Percentiles rank a stretch among this genome's conserved stretches.
These are phyloP conservation scores for Lepidocolaptes lacrymiger DNA, from an alignment of 2,797 vertebrate species.

Conservation along the genomic window DNA sequence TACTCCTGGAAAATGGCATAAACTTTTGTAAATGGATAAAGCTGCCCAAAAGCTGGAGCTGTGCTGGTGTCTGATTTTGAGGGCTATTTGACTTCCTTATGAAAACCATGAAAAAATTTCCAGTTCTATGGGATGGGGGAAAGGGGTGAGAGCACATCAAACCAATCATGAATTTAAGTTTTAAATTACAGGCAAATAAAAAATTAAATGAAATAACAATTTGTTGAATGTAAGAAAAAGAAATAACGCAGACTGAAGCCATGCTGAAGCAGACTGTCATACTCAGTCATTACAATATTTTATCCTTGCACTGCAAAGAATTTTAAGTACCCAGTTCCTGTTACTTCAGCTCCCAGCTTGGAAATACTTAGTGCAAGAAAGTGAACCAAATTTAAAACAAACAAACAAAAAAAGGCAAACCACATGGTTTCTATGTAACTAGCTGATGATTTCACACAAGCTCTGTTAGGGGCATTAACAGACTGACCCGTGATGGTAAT, in stretches of 20 bases:
- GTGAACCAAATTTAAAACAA: not conserved
- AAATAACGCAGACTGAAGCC: not conserved
- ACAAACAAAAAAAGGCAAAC: not conserved
- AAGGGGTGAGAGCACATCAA: not conserved
- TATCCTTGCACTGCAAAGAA: not conserved
- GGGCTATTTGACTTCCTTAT: not conserved
- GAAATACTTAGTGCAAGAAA: not conserved
- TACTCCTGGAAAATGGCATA: not conserved
- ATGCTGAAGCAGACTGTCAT: not conserved
- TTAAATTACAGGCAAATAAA: not conserved
- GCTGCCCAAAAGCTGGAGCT: not conserved
- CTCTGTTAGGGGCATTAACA: not conserved
- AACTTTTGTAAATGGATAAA: not conserved
- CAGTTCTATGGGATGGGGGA: accelerated
- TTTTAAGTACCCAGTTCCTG: not conserved
- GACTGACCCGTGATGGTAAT: accelerated
- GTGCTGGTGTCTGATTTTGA: not conserved
- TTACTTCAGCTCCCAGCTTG: not conserved
- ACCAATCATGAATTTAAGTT: not conserved
- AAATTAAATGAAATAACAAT: not conserved
- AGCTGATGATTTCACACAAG: not conserved
- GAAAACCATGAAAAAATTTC: not conserved
- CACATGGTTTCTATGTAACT: not conserved
- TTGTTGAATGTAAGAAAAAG: not conserved
- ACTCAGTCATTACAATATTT: not conserved